A percentile compares a stretch with the other conserved stretches of the same genome.
Evolutionary conservation across 2,888 invertebrate genomes (phyloP).

Genomic region (Chaitophorus viminalis): DNA sequence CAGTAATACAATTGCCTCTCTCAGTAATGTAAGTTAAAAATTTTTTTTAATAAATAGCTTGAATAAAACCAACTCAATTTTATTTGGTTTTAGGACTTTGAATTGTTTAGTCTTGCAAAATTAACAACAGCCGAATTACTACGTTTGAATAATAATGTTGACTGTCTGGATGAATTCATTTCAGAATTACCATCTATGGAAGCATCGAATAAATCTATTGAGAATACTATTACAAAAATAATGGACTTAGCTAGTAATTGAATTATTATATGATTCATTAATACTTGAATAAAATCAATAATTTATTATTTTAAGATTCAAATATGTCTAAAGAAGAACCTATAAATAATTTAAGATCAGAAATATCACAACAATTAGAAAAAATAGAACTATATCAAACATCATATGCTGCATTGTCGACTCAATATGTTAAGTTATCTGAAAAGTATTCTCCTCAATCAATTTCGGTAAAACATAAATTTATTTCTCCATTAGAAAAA

Average conservation of each 20-base stretch:
- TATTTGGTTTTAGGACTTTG: conserved; percentile 60
- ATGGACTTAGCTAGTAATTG: conserved; percentile 75
- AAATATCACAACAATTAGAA: conserved; percentile 60
- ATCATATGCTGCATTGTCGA: conserved; percentile 70
- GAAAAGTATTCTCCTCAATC: conserved; percentile 65
- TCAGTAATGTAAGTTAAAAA: conserved; percentile 35
- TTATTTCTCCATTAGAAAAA: too few species aligned
- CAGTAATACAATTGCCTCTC: conserved; percentile 23
- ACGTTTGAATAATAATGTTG: conserved; percentile 76
- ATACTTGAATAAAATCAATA: conserved; percentile 30
- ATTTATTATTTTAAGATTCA: conserved; percentile 43
- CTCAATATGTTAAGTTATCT: conserved; percentile 77
- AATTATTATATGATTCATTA: not conserved
- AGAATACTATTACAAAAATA: conserved; percentile 78
- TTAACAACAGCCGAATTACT: conserved; percentile 75
- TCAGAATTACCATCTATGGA: conserved; percentile 75
- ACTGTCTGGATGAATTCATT: conserved; percentile 79
- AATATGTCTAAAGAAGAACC: conserved; percentile 54
- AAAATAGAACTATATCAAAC: conserved; percentile 55
- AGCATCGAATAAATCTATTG: conserved; percentile 74
- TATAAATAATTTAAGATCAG: conserved; percentile 31
- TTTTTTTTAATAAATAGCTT: conserved; percentile 67
- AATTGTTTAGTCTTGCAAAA: conserved; percentile 70
- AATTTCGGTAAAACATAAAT: conserved; percentile 64
- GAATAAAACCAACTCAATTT: conserved; percentile 1